Conservation (phyloP, 2,113 vertebrate genomes). For the Brachyhypopomus gauderio region DNA sequence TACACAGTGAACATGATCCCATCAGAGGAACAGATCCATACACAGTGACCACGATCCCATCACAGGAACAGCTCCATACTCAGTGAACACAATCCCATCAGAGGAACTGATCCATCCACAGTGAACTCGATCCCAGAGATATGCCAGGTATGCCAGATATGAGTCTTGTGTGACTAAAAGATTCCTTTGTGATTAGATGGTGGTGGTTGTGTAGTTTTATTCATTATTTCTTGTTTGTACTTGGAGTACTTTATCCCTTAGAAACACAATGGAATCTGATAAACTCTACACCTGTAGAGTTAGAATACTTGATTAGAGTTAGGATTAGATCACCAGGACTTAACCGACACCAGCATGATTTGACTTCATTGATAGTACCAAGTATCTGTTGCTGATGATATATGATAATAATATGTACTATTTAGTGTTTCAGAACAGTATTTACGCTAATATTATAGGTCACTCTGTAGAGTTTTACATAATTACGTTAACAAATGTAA, state of each 20-base stretch:
- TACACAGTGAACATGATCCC: too few relatives aligned
- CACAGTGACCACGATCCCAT: too few relatives aligned
- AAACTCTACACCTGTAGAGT: background rate
- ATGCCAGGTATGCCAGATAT: background rate
- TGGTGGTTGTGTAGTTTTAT: too few relatives aligned
- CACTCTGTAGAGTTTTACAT: background rate
- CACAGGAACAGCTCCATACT: too few relatives aligned
- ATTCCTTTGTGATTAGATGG: background rate
- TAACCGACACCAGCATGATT: conserved; percentile 22
- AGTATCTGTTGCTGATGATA: background rate
- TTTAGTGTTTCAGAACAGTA: background rate
- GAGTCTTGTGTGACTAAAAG: background rate
- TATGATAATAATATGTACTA: background rate
- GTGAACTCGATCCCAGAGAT: too few relatives aligned
- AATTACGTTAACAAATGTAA: background rate
- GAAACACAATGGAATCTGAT: conserved; percentile 5
- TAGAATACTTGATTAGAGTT: background rate
- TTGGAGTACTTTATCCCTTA: too few relatives aligned
- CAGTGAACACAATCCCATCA: too few relatives aligned
- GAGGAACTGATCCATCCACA: too few relatives aligned
- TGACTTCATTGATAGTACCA: background rate
- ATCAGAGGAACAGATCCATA: too few relatives aligned
- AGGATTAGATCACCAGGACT: too few relatives aligned
- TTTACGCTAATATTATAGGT: background rate
- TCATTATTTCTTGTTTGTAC: background rate